These are phyloP conservation scores for Apodemia duryi DNA, from an alignment of 2,888 invertebrate species.

Conservation along the genomic window DNA sequence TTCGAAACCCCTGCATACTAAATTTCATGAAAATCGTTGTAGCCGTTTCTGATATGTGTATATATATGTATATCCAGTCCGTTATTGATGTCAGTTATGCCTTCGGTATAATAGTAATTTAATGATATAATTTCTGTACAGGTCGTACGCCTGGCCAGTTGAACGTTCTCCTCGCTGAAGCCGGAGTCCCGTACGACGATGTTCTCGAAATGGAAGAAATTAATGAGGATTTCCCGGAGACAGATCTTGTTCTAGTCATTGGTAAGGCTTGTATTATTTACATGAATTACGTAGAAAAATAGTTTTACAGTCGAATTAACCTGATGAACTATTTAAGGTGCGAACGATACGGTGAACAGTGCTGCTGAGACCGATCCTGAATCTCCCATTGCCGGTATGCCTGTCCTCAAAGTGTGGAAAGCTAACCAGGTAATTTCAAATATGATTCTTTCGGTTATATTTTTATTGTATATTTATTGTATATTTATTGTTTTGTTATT, in stretches of 20 bases:
- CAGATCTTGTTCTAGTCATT: conserved; percentile 91
- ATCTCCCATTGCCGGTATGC: conserved; percentile 96
- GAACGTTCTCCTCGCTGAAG: conserved; percentile 94
- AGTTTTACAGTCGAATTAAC: too few relatives aligned
- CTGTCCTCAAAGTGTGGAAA: conserved; percentile 93
- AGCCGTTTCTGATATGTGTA: too few relatives aligned
- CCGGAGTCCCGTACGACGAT: conserved; percentile 95
- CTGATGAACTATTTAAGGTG: conserved; percentile 67
- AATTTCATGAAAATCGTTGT: too few relatives aligned
- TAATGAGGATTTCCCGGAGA: conserved; percentile 90
- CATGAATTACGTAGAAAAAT: too few relatives aligned
- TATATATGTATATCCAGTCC: too few relatives aligned
- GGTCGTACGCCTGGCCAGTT: conserved; percentile 95
- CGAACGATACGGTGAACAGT: conserved; percentile 95
- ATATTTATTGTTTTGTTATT: too few relatives aligned
- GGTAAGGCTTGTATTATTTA: conserved; percentile 46
- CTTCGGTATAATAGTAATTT: too few relatives aligned
- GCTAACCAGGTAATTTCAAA: conserved; percentile 84
- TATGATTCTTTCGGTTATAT: neutral
- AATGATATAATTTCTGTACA: conserved; percentile 44
- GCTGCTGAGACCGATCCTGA: conserved; percentile 95
- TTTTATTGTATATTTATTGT: too few relatives aligned
- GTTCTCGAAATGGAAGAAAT: conserved; percentile 96
- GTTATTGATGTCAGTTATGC: too few relatives aligned
- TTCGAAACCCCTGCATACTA: too few relatives aligned